Conservation (phyloP, 2,797 vertebrate genomes). For the Epinephelus malabaricus region DNA sequence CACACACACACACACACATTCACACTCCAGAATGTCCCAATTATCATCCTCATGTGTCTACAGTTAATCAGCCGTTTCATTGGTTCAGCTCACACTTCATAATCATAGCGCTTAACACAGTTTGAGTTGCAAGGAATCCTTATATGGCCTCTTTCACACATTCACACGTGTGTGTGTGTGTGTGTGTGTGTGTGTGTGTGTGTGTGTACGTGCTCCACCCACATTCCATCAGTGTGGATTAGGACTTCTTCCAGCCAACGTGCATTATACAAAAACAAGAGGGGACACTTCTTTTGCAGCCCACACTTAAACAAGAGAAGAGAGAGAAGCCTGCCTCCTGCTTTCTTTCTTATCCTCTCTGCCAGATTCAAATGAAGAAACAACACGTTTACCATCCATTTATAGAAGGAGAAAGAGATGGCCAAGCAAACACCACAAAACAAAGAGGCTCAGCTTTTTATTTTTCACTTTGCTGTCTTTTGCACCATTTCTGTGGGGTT, state of each 20-base stretch:
- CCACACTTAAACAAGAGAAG: slow-evolving; percentile 34
- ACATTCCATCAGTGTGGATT: slow-evolving; percentile 33
- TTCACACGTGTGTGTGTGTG: background rate
- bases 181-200: background rate
- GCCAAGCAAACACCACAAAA: background rate
- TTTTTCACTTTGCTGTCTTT: background rate
- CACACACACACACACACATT: background rate
- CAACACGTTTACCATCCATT: slow-evolving; percentile 26
- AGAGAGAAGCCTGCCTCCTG: slow-evolving; percentile 22
- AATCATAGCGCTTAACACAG: background rate
- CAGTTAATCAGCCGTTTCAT: background rate
- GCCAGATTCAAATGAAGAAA: slow-evolving; percentile 17
- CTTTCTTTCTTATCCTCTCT: slow-evolving; percentile 4
- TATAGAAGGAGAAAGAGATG: background rate
- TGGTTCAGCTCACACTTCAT: slow-evolving; percentile 4
- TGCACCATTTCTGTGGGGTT: background rate
- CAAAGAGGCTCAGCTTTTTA: background rate
- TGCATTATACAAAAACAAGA: slow-evolving; percentile 35
- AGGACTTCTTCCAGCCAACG: slow-evolving; percentile 28
- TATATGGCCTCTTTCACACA: background rate
- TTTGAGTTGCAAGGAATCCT: background rate
- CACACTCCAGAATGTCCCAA: background rate
- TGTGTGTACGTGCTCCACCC: slow-evolving; percentile 20
- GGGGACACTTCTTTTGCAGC: slow-evolving; percentile 50
- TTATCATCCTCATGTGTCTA: background rate